Conservation (phyloP, 1,140 invertebrate genomes). For the Octopus bimaculoides region DNA sequence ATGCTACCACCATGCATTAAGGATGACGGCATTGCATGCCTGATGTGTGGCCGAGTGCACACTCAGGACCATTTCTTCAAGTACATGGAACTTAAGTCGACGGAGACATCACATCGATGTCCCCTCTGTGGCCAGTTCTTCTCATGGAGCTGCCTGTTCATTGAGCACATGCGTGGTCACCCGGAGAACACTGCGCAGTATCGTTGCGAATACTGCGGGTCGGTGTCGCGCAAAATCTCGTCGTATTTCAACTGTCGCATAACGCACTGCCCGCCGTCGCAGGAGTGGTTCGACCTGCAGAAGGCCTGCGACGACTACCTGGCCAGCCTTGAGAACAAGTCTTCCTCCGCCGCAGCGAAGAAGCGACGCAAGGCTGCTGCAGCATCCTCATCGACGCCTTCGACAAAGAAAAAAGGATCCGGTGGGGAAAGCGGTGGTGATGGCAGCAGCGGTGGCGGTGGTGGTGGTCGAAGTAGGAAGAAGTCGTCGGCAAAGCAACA, state of each 20-base stretch:
- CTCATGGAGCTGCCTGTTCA: slow-evolving; percentile 2
- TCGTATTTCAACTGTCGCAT: not conserved
- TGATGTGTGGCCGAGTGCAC: not conserved
- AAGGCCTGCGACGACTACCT: not conserved
- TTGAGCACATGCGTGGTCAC: slow-evolving; percentile 1
- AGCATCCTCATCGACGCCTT: no score
- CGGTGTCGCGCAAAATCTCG: not conserved
- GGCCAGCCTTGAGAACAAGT: not conserved
- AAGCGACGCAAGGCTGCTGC: no score
- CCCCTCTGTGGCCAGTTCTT: not conserved
- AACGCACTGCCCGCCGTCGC: not conserved
- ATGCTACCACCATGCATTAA: not conserved
- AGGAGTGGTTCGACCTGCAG: not conserved
- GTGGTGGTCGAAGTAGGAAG: no score
- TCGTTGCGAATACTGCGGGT: not conserved
- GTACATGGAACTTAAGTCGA: not conserved
- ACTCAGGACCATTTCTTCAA: slow-evolving; percentile 2
- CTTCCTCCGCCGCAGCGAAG: no score
- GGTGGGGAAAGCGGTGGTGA: no score
- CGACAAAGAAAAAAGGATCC: no score
- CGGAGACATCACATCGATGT: not conserved
- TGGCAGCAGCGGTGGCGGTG: no score
- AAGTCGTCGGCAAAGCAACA: no score
- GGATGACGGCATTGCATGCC: not conserved
- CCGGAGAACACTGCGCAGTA: not conserved